These are phyloP conservation scores for Cyclura pinguis DNA, from an alignment of 2,797 vertebrate genomes.

Conservation along the genomic window DNA sequence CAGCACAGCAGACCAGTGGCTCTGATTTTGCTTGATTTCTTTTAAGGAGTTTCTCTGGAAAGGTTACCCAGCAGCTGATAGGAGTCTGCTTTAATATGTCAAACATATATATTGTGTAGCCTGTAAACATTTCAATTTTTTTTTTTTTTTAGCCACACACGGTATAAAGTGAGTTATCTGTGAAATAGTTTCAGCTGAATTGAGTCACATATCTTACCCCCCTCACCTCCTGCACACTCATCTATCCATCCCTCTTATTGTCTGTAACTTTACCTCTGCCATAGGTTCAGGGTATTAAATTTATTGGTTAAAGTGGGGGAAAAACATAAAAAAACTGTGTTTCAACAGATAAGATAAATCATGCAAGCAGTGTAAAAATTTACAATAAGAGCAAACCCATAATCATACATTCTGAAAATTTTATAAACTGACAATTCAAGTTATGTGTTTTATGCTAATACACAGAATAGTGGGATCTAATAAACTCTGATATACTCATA, in stretches of 20 bases:
- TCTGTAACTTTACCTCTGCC: slow-evolving; percentile 63
- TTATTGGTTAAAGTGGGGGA: slow-evolving; percentile 66
- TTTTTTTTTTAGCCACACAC: slow-evolving; percentile 67
- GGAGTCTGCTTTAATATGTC: slow-evolving; percentile 79
- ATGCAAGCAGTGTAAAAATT: slow-evolving; percentile 76
- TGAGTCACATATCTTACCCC: slow-evolving; percentile 52
- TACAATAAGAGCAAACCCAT: slow-evolving; percentile 74
- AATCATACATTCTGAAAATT: slow-evolving; percentile 80
- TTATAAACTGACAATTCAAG: slow-evolving; percentile 81
- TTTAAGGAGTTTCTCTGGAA: slow-evolving; percentile 82
- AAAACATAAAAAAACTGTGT: slow-evolving; percentile 61
- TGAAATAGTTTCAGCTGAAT: slow-evolving; percentile 68
- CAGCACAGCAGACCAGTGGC: slow-evolving; percentile 90
- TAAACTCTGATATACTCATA: slow-evolving; percentile 77
- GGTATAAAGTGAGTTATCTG: slow-evolving; percentile 69
- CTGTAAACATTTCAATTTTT: slow-evolving; percentile 78
- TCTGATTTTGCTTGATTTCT: slow-evolving; percentile 91
- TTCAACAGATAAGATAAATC: slow-evolving; percentile 76
- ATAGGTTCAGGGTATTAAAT: slow-evolving; percentile 66
- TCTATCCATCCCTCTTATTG: slow-evolving; percentile 67
- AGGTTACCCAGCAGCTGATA: slow-evolving; percentile 79
- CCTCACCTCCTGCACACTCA: slow-evolving; percentile 35
- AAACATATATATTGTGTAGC: slow-evolving; percentile 77
- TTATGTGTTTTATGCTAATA: slow-evolving; percentile 81
- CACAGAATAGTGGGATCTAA: slow-evolving; percentile 73